Evolutionary conservation across 2,113 vertebrate species (phyloP), one percentile per base, ranked within the genome.

Genomic region (Struthio camelus): DNA sequence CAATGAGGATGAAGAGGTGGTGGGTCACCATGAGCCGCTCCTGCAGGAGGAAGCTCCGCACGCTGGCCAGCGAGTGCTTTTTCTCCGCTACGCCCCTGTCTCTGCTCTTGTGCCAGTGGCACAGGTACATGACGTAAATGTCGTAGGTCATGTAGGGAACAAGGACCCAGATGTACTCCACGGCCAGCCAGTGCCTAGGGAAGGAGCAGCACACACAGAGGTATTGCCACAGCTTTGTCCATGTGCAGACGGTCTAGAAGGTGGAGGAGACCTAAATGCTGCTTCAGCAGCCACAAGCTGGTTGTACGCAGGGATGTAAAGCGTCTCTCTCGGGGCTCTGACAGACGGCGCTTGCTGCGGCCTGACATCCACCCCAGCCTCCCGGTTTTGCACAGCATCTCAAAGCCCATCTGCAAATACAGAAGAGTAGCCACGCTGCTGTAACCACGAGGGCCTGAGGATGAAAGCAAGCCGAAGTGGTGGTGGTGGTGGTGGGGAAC

Each of bases 111-210:
- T 99, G 98, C 98, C 98, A 99, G 94, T 99, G 99, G 94, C 99
- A 99, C 85, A 99, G 98, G 97, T 99, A 99, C 99, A 99, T 99
- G 96, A 99, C 99, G 0, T 98, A 99, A 87, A 98, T 97, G 97
- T 99, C 99, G 2, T 99, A 99, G 23, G 98, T 97, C 99, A 99
- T 99, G 98, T 99, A 99, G 59, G 99, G 99, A 34, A 99, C 98
- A 6, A 99, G 98, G 40, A 99, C 98, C 98, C 99, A 99, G 91
- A 99, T 82, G 67, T 99, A 99, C 80, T 98, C 98, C 11, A 98
- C 98, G 2, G 99, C 98, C 94, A 99, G 98, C 99, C 99, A 99
- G 98, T 99, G 98, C 96, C 99, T 99, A 70, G 85, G 91, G 97
- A 48, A 62, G 72, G 84, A 94, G 93, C 70, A 96, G 92, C 34